These are phyloP conservation scores for Lacerta bilineata DNA, from an alignment of 2,797 vertebrate genomes.

Conservation along the genomic window DNA sequence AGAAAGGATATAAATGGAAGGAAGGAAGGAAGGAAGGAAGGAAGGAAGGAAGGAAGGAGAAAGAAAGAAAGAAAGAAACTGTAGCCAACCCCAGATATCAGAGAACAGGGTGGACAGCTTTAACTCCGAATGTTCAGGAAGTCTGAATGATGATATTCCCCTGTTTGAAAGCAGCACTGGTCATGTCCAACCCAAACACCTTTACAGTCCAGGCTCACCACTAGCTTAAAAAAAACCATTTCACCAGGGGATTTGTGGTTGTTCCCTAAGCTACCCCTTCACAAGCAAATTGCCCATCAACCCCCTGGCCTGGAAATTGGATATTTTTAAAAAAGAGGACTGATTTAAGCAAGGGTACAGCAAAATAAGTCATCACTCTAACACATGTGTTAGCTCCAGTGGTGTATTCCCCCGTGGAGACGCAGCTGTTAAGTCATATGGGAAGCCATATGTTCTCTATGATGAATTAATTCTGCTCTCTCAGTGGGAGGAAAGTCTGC, in stretches of 20 bases:
- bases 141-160: too few species aligned
- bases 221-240: not conserved
- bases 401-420: not conserved
- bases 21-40: too few species aligned
- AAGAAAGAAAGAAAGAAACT: too few species aligned
- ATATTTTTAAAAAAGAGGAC: not conserved
- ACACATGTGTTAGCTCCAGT: constrained; percentile 38
- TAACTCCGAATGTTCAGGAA: not conserved
- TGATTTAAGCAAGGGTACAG: not conserved
- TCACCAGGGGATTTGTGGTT: not conserved
- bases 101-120: too few species aligned
- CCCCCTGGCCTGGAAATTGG: not conserved
- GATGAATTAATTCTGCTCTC: constrained; percentile 57
- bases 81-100: too few species aligned
- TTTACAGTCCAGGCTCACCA: too few species aligned
- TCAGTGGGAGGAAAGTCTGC: constrained; percentile 45
- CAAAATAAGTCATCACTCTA: constrained; percentile 43
- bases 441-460: constrained; percentile 54
- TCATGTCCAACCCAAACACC: not conserved
- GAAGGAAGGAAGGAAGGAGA: too few species aligned
- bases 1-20: too few species aligned
- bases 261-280: too few species aligned
- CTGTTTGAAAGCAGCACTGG: not conserved
- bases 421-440: constrained; percentile 61
- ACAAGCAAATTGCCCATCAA: not conserved